A percentile compares a stretch with the other conserved stretches of the same genome.
Evolutionary conservation across 2,797 vertebrate species (phyloP).

Genomic region (Gorsachius magnificus): DNA sequence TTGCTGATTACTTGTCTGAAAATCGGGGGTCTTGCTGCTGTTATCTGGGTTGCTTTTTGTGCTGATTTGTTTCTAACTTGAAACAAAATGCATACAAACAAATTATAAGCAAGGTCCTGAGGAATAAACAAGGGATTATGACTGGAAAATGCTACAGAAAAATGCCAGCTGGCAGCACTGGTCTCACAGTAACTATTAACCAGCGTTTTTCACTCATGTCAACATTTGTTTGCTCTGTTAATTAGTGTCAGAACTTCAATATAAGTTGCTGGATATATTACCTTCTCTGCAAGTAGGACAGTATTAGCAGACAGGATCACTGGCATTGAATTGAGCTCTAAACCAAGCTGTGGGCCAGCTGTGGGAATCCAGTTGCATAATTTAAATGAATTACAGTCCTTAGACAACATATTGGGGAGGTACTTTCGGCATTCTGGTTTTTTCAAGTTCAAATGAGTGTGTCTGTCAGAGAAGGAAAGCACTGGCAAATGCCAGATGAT

Average conservation of each 20-base stretch:
- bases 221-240: constrained; percentile 65
- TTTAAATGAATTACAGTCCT: constrained; percentile 69
- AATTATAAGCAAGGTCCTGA: neutral
- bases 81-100: constrained; percentile 36
- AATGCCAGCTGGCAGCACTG: constrained; percentile 35
- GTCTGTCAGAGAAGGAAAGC: constrained; percentile 19
- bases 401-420: constrained; percentile 59
- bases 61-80: constrained; percentile 38
- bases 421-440: constrained; percentile 17
- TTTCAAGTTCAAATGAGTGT: constrained; percentile 15
- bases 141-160: neutral
- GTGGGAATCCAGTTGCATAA: constrained; percentile 76
- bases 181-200: constrained; percentile 19
- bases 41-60: neutral
- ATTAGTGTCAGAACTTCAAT: constrained; percentile 74
- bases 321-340: constrained; percentile 30
- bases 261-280: constrained; percentile 71
- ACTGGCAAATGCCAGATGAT: neutral
- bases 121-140: constrained; percentile 27
- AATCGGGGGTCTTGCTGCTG: constrained; percentile 35
- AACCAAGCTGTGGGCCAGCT: constrained; percentile 67
- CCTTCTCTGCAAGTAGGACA: constrained; percentile 29
- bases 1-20: constrained; percentile 66
- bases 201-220: constrained; percentile 38
- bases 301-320: constrained; percentile 67